Conservation (phyloP, 2,888 invertebrate genomes). For the Cataglyphis rosenhaueri region DNA sequence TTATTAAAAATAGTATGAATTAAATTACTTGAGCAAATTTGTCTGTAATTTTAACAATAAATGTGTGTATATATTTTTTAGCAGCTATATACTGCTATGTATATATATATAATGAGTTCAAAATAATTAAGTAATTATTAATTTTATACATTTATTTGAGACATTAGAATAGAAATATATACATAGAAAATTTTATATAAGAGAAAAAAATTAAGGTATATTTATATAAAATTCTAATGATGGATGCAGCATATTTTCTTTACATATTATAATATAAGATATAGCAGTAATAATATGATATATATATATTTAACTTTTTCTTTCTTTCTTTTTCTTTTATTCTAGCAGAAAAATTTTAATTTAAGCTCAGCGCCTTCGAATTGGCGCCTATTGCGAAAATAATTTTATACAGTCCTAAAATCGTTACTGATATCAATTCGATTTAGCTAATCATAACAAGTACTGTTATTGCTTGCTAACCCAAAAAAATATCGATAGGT, state of each 20-base stretch:
- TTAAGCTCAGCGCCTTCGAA: not conserved
- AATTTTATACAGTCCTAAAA: not conserved
- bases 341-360: not conserved
- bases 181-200: not conserved
- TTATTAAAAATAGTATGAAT: not conserved
- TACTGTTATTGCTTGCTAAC: not conserved
- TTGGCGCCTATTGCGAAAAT: not conserved
- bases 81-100: not conserved
- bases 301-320: no score
- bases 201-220: no score
- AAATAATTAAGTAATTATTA: not conserved
- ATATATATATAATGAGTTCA: not conserved
- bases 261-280: not conserved
- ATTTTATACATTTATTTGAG: not conserved
- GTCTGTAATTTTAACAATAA: not conserved
- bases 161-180: not conserved
- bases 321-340: not conserved
- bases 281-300: not conserved
- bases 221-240: no score
- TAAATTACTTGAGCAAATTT: not conserved
- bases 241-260: no score
- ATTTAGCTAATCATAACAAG: not conserved
- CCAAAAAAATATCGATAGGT: not conserved
- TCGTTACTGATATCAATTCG: not conserved
- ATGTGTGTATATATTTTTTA: not conserved